Conservation (phyloP, 2,888 invertebrate species). For the Magallana nippona region DNA sequence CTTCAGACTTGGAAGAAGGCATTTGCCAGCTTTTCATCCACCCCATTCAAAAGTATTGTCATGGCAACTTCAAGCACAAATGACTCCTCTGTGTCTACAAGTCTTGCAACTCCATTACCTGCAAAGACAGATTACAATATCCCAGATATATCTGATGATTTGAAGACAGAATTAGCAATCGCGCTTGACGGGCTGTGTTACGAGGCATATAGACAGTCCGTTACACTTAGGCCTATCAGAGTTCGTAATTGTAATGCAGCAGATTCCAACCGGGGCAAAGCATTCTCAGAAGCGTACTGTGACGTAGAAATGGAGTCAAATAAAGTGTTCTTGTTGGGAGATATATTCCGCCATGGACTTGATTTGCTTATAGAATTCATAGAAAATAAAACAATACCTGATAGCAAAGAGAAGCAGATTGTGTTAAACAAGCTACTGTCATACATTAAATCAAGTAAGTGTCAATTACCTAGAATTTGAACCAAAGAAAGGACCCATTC, state of each 20-base stretch:
- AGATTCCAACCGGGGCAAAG: not conserved
- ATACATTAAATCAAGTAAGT: not conserved
- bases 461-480: not conserved
- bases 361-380: slow-evolving; percentile 28
- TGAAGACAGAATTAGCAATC: not conserved
- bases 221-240: slow-evolving; percentile 14
- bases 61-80: no score
- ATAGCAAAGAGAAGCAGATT: slow-evolving; percentile 33
- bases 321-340: slow-evolving; percentile 11
- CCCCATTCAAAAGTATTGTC: no score
- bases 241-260: slow-evolving; percentile 39
- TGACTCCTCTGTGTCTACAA: no score
- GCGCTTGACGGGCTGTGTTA: slow-evolving; percentile 22
- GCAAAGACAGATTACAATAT: not conserved
- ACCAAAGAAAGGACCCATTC: not conserved
- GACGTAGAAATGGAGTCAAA: not conserved
- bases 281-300: slow-evolving; percentile 38
- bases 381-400: slow-evolving; percentile 6
- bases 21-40: no score
- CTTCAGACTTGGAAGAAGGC: no score
- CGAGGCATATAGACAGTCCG: not conserved
- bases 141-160: not conserved
- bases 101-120: no score
- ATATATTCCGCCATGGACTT: slow-evolving; percentile 27
- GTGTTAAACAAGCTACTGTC: slow-evolving; percentile 24